phyloP scores from a whole-genome alignment of 2,113 vertebrate genomes.

The Sturnus vulgaris region DNA sequence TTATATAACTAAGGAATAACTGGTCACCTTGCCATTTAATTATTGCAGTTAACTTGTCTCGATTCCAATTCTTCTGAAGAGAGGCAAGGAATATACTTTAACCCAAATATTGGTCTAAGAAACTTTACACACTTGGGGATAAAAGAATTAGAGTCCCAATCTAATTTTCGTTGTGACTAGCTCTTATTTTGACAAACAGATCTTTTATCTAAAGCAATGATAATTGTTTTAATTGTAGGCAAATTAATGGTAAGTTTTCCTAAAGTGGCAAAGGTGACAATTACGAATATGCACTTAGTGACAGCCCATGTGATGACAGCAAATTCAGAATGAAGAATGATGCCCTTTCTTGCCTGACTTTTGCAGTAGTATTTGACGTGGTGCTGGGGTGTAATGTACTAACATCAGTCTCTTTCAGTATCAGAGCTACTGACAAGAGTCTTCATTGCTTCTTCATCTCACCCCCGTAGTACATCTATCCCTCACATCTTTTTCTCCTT shows the following conservation, averaged over 20 bases:
- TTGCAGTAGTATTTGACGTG: not conserved
- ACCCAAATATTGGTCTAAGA: not conserved
- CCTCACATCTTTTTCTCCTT: not conserved
- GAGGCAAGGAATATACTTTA: not conserved
- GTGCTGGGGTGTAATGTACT: not conserved
- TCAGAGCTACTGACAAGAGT: not conserved
- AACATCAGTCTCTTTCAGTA: rapidly evolving
- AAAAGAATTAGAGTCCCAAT: not conserved
- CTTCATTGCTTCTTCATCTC: not conserved
- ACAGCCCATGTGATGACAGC: not conserved
- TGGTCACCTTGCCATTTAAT: not conserved
- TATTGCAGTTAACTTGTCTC: not conserved
- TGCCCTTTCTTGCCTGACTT: not conserved
- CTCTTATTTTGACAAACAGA: not conserved
- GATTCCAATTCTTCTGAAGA: not conserved
- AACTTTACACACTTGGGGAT: not conserved
- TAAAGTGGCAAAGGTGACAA: not conserved
- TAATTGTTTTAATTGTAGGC: not conserved
- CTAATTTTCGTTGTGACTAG: not conserved
- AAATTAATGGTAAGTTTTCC: not conserved
- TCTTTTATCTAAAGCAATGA: not conserved
- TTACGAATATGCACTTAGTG: not conserved
- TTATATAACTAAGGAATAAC: not conserved
- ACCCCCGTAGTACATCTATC: not conserved
- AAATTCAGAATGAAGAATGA: not conserved